Base-by-base conservation (phyloP, 1,140 invertebrate species). In the Ips typographus region DNA sequence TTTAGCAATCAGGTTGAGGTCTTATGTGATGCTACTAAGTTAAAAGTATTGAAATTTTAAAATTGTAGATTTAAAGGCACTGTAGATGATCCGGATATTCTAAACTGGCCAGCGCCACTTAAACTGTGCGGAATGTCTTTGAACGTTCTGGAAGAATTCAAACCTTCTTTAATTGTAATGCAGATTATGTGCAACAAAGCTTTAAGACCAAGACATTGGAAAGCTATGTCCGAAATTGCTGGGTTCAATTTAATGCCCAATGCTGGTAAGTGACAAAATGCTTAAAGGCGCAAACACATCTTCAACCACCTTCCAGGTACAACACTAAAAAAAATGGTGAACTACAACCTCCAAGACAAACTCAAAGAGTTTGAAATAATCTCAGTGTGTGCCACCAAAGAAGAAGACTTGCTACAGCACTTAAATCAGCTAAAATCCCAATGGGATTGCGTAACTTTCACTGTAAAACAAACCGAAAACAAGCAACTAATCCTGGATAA, bases 101-200 rank as follows among this genome's bases (percentile, higher is more conserved):
- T 88, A 66, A 89, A 91, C 77, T 84, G 91, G 79, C 91, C 91
- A 8, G 89, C 91, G 1, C 91, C 92, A 0, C 81, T 94, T 76
- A 91, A 90, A 74, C 82, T 94, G 8, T 76, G 76, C 57, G 70
- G 62, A 2, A 77, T 65, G 62, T 71, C 74, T 3, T 79, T 92
- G 41, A 86, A 88, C 61, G 84, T 89, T 65, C 87, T 95, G 67
- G 91, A 90, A 75, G 87, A 91, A 65, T 96, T 95, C 81, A 82
- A 92, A 80, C 87, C 88, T 52, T 88, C 91, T 72, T 85, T 96
- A 53, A 90, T 90, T 55, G 83, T 95, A 53, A 89, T 93, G 8
- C 83, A 88, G 52, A 93, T 92, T 8, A 86, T 97, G 80, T 95
- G 94, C 76, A 96, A 96, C 82, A 88, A 90, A 40, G 92, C 91